Evolutionary conservation across 2,113 vertebrate species (phyloP), one percentile per base, ranked within the genome.

Genomic region (Colossoma macropomum): DNA sequence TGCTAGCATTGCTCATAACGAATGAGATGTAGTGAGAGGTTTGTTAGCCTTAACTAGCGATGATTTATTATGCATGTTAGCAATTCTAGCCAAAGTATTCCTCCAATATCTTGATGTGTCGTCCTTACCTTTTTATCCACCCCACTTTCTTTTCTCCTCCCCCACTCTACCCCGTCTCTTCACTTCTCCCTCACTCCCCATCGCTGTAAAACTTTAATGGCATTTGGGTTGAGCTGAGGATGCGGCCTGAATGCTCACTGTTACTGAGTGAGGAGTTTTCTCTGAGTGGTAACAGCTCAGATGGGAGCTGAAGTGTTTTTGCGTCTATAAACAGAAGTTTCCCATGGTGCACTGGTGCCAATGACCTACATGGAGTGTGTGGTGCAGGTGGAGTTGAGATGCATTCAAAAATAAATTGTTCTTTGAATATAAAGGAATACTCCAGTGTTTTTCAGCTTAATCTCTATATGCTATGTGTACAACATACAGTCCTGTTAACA

Each of bases 181-280:
- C 62, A 17, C 13, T 7, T 28, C 71, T 75, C 71, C 16, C 19
- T 48, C n/a, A 25, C 75, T 60, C n/a, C 2, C 1, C 48, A 76
- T 85, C 83, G 50, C 77, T 87, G 86, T 94, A 80, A 93, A 93
- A 91, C 89, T 93, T 93, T 94, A 88, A 92, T 93, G 89, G 81
- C 86, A 84, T 87, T 93, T 84, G 91, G 92, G 90, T 93, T 93
- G 91, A 92, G 93, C 89, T 92, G 89, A 92, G 87, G 87, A 89
- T 88, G 48, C 45, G 87, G 79, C 89, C 92, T 86, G 81, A 50
- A 80, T 85, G 85, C 85, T 87, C 80, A 80, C 81, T 86, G 71
- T 89, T 87, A 83, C 80, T 83, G 87, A 34, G 82, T 66, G 81
- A 68, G 41, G 27, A 78, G 79, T 56, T 78, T 45, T 48, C 70